These are phyloP conservation scores for Biston betularia DNA, from an alignment of 2,888 invertebrate genomes.

Conservation along the genomic window DNA sequence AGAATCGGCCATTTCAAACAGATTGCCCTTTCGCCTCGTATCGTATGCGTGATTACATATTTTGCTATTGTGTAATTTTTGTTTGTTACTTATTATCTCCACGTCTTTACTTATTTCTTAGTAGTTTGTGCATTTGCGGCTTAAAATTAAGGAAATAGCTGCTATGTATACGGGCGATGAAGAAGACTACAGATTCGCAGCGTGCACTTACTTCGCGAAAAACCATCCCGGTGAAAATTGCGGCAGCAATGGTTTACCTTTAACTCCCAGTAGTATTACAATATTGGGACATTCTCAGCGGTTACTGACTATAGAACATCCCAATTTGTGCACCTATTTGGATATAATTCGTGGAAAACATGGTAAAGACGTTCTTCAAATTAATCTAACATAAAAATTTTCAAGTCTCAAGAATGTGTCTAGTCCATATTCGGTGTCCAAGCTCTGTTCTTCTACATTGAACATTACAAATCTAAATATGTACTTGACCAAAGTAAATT, in stretches of 20 bases:
- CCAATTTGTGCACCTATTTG: conserved; percentile 94
- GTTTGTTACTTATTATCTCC: too few species aligned
- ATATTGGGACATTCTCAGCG: conserved; percentile 96
- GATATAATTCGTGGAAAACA: conserved; percentile 97
- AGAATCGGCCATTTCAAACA: too few species aligned
- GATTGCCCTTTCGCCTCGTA: neutral
- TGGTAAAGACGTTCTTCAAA: conserved; percentile 85
- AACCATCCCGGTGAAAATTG: conserved; percentile 96
- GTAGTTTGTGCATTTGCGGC: neutral
- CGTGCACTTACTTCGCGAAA: conserved; percentile 96
- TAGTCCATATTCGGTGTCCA: too few species aligned
- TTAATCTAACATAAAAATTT: too few species aligned
- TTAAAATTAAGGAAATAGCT: neutral
- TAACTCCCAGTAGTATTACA: conserved; percentile 98
- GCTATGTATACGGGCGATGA: conserved; percentile 59
- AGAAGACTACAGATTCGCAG: conserved; percentile 88
- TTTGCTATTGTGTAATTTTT: too few species aligned
- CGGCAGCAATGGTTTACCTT: conserved; percentile 97
- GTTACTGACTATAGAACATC: conserved; percentile 92
- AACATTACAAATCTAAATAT: too few species aligned
- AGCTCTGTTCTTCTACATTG: too few species aligned
- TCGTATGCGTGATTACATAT: too few species aligned
- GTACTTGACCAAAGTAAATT: too few species aligned
- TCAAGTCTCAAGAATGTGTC: too few species aligned
- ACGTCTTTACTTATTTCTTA: neutral